Evolutionary conservation across 2,888 invertebrate genomes (phyloP).

Genomic region (Rhorus exstirpatorius): DNA sequence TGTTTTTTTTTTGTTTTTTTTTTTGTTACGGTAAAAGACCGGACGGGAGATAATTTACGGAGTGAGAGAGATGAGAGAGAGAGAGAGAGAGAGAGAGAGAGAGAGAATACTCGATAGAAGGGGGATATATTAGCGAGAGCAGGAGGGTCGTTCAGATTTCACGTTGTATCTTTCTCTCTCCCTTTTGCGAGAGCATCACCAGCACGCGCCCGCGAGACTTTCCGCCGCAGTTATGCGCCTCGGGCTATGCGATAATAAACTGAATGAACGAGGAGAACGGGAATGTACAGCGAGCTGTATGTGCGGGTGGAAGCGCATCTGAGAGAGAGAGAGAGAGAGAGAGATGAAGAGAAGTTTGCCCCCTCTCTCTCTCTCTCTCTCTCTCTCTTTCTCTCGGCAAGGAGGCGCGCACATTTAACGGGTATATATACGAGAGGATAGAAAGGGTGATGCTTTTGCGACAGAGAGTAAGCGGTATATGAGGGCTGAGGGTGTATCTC

Average conservation of each 20-base stretch:
- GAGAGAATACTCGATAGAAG: conserved; percentile 20
- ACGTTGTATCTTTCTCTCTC: background rate
- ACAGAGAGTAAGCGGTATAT: background rate
- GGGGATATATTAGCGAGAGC: conserved; percentile 41
- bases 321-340: conserved; percentile 7
- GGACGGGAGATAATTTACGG: conserved; percentile 65
- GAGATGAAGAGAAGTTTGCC: conserved; percentile 17
- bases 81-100: background rate
- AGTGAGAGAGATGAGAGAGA: conserved; percentile 25
- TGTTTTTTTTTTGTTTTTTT: conserved; percentile 44
- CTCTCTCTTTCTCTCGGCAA: conserved; percentile 29
- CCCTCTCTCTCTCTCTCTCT: background rate
- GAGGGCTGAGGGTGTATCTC: conserved; percentile 24
- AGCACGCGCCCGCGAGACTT: conserved; percentile 65
- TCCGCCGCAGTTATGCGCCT: conserved; percentile 61
- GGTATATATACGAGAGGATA: conserved; percentile 15
- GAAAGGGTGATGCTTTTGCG: conserved; percentile 22
- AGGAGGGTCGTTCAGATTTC: conserved; percentile 54
- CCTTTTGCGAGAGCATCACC: conserved; percentile 13
- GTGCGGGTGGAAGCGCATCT: background rate
- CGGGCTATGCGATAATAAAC: conserved; percentile 69
- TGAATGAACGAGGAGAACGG: conserved; percentile 61
- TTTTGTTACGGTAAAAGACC: conserved; percentile 57
- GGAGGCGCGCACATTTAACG: conserved; percentile 43
- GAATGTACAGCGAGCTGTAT: conserved; percentile 13